Evolutionary conservation across 2,797 vertebrate genomes (phyloP).

Genomic region (Iguana delicatissima): DNA sequence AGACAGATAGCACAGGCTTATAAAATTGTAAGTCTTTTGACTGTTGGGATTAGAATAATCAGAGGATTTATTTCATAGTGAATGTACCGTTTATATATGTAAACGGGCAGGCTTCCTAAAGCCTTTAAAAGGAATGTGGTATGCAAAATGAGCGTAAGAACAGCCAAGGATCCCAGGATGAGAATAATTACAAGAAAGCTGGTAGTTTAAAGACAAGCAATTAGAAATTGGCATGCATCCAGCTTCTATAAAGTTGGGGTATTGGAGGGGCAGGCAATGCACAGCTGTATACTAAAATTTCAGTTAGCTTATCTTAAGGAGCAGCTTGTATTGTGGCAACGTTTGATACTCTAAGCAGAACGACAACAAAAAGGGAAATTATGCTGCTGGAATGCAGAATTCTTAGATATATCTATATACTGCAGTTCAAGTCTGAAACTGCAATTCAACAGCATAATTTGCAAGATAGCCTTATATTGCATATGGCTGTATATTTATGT

Average conservation of each 20-base stretch:
- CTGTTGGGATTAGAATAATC: slow-evolving; percentile 60
- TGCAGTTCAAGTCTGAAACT: slow-evolving; percentile 47
- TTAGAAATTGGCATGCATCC: slow-evolving; percentile 73
- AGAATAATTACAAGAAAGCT: slow-evolving; percentile 77
- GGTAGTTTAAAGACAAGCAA: slow-evolving; percentile 73
- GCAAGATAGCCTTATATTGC: slow-evolving; percentile 19
- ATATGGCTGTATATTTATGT: not conserved
- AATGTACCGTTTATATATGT: slow-evolving; percentile 48
- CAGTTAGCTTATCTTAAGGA: slow-evolving; percentile 75
- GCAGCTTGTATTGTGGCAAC: slow-evolving; percentile 72
- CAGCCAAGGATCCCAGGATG: slow-evolving; percentile 71
- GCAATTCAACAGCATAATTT: slow-evolving; percentile 30
- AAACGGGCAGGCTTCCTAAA: slow-evolving; percentile 58
- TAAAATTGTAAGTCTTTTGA: slow-evolving; percentile 54
- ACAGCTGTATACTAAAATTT: slow-evolving; percentile 71
- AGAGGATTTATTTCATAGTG: slow-evolving; percentile 54
- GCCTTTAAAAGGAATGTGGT: slow-evolving; percentile 66
- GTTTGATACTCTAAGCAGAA: slow-evolving; percentile 57
- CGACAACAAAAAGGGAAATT: slow-evolving; percentile 55
- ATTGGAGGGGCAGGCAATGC: slow-evolving; percentile 65
- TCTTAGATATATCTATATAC: slow-evolving; percentile 50
- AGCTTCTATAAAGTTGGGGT: slow-evolving; percentile 70
- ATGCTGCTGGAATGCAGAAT: slow-evolving; percentile 47
- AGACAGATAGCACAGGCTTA: slow-evolving; percentile 55
- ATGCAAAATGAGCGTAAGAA: slow-evolving; percentile 61